These are phyloP conservation scores for Drosophila algonquin DNA, from an alignment of 2,888 invertebrate species.

Conservation along the genomic window DNA sequence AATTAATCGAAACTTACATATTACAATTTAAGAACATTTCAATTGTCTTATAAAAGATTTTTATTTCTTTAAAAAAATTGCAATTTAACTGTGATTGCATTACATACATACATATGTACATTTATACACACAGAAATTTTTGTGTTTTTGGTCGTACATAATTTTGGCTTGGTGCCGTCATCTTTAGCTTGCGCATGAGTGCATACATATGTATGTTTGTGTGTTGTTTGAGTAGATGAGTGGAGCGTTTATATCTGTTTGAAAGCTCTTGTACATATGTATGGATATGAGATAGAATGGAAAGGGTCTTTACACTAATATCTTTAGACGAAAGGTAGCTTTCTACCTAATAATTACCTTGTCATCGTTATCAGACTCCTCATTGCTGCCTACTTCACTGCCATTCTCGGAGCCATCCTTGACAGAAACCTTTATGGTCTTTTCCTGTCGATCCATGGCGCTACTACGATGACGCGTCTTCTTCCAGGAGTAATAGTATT, in stretches of 20 bases:
- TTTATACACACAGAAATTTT: too few relatives aligned
- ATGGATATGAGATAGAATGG: slow-evolving; percentile 15
- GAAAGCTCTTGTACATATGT: background rate
- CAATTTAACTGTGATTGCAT: background rate
- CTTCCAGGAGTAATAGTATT: slow-evolving; percentile 99
- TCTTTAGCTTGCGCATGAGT: slow-evolving; percentile 10
- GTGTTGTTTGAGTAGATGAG: slow-evolving; percentile 15
- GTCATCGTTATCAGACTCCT: slow-evolving; percentile 95
- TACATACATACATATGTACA: background rate
- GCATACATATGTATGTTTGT: background rate
- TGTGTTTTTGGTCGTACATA: too few relatives aligned
- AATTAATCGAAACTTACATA: too few relatives aligned
- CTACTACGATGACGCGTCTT: slow-evolving; percentile 96
- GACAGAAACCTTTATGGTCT: slow-evolving; percentile 82
- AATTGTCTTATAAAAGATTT: too few relatives aligned
- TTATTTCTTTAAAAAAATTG: too few relatives aligned
- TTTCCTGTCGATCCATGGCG: slow-evolving; percentile 94
- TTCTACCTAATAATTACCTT: slow-evolving; percentile 87
- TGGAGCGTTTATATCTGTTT: slow-evolving; percentile 10
- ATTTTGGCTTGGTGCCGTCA: slow-evolving; percentile 7
- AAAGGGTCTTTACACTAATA: slow-evolving; percentile 28
- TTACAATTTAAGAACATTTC: too few relatives aligned
- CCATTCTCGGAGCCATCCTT: slow-evolving; percentile 90
- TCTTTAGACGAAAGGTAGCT: slow-evolving; percentile 32
- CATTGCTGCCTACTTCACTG: slow-evolving; percentile 92